These are phyloP conservation scores for Acronicta leporina DNA, from an alignment of 2,888 invertebrate genomes.

Conservation along the genomic window DNA sequence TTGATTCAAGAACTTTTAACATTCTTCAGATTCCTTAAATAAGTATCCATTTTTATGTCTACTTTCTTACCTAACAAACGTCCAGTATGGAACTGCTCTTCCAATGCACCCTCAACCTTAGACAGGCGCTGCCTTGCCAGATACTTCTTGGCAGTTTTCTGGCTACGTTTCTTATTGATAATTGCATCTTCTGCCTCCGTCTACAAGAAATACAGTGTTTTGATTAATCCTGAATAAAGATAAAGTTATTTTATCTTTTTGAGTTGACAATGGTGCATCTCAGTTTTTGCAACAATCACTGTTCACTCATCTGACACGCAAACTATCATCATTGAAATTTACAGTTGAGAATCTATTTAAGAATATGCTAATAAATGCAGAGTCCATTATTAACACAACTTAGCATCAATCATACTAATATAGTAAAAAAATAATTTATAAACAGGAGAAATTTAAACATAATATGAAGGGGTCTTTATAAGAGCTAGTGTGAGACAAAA, in stretches of 20 bases:
- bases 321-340: slow-evolving; percentile 61
- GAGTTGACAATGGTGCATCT: slow-evolving; percentile 21
- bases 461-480: too few species aligned
- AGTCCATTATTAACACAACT: too few species aligned
- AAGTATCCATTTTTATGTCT: not conserved
- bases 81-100: slow-evolving; percentile 99
- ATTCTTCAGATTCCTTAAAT: not conserved
- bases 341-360: not conserved
- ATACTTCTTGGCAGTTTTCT: slow-evolving; percentile 97
- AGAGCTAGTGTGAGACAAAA: too few species aligned
- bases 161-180: slow-evolving; percentile 97
- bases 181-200: slow-evolving; percentile 98
- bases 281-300: slow-evolving; percentile 62
- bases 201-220: slow-evolving; percentile 74
- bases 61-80: slow-evolving; percentile 94
- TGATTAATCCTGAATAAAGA: slow-evolving; percentile 8
- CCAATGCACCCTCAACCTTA: slow-evolving; percentile 97
- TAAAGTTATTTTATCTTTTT: too few species aligned
- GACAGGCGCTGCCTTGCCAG: slow-evolving; percentile 96
- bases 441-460: too few species aligned
- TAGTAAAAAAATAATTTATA: too few species aligned
- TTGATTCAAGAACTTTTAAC: too few species aligned
- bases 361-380: not conserved
- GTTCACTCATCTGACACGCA: slow-evolving; percentile 90
- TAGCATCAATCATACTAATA: too few species aligned